A percentile compares a stretch with the other conserved stretches of the same genome.
phyloP scores from a whole-genome alignment of 2,888 invertebrate genomes.

The Cryptus viduatorius region DNA sequence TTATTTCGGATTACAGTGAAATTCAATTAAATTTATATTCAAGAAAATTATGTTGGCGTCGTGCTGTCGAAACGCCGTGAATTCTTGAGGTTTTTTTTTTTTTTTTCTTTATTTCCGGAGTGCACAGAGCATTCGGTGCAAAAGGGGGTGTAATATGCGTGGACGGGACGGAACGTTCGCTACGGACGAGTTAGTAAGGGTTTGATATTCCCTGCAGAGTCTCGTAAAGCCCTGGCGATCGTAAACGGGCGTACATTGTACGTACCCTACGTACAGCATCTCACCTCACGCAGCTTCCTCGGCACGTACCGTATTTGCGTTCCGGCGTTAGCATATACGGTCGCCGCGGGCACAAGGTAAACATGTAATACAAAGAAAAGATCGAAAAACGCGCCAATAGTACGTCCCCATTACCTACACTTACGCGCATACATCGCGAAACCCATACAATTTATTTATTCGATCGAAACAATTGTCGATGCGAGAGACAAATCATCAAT shows the following conservation, averaged over 20 bases:
- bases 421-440: not conserved
- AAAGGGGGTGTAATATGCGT: slow-evolving; percentile 18
- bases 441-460: not conserved
- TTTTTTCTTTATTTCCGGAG: not conserved
- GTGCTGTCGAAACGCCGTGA: not conserved
- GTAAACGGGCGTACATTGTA: slow-evolving; percentile 68
- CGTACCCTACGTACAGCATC: slow-evolving; percentile 25
- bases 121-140: slow-evolving; percentile 1
- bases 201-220: slow-evolving; percentile 67
- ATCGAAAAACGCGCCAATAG: not conserved
- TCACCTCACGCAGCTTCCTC: slow-evolving; percentile 21
- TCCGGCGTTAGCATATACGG: not conserved
- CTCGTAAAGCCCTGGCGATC: slow-evolving; percentile 69
- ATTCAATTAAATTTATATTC: not conserved
- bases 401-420: not conserved
- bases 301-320: slow-evolving; percentile 28
- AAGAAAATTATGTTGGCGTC: not conserved
- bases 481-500: not conserved
- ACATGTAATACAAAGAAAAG: not conserved
- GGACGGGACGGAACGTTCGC: slow-evolving; percentile 31
- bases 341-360: not conserved
- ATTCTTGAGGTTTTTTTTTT: slow-evolving; percentile 4
- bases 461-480: not conserved
- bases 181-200: slow-evolving; percentile 46
- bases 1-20: no score